phyloP scores from a whole-genome alignment of 2,113 vertebrate species.

The Sinosuthora webbiana region DNA sequence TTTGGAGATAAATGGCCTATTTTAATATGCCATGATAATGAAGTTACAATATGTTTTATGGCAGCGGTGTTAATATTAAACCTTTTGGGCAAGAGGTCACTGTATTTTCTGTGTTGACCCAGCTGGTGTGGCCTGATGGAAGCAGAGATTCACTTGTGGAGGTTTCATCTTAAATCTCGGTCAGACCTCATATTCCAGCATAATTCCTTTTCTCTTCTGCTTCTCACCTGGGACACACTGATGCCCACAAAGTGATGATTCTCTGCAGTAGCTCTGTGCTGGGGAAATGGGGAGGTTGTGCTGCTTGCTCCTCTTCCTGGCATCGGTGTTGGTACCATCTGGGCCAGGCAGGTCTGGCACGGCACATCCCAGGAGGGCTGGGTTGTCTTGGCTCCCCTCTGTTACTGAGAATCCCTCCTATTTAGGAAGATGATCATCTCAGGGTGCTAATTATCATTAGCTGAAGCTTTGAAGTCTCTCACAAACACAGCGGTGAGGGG shows the following conservation, averaged over 20 bases:
- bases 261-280: background rate
- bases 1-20: background rate
- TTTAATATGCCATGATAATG: background rate
- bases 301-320: background rate
- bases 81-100: background rate
- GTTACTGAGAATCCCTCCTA: background rate
- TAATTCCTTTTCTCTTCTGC: background rate
- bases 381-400: fast-evolving
- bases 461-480: background rate
- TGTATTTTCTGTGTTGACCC: background rate
- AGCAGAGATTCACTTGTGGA: background rate
- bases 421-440: background rate
- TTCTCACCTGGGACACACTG: background rate
- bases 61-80: background rate
- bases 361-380: fast-evolving
- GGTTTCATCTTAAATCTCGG: background rate
- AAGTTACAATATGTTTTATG: background rate
- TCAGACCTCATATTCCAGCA: background rate
- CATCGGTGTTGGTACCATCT: background rate
- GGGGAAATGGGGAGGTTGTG: background rate
- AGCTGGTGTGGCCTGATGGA: background rate
- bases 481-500: background rate
- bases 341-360: background rate
- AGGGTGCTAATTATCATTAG: background rate
- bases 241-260: background rate